Base-by-base conservation (phyloP, 2,797 vertebrate genomes). In the Anas bahamensis region DNA sequence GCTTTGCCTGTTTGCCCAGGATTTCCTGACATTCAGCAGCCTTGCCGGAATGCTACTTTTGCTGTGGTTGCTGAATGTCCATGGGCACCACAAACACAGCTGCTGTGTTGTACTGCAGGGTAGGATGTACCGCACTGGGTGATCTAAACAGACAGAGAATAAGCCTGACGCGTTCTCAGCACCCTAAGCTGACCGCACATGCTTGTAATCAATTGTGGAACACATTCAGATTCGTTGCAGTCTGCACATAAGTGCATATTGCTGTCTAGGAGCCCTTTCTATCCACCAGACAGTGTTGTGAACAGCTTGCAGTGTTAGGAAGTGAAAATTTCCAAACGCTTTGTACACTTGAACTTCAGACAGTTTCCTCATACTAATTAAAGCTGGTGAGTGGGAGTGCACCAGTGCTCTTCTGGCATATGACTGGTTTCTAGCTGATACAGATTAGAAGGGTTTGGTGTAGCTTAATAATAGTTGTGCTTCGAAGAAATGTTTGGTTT, bases 1-100 rank as follows among this genome's bases (percentile, higher is more conserved):
- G 33, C 85, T 91, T 56, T 94, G 89, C 83, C 66, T 76, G 68
- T 94, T 96, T 95, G 91, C 85, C 89, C 83, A 84, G 91, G 91
- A 95, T 96, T 96, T 96, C 93, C 93, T 94, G 95, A 60, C 83
- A 86, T 92, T 95, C 85, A 81, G 1, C 42, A 22, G 63, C 74
- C 52, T 88, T 53, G 46, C 88, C 84, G 88, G 81, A 76, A 53
- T 8, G 72, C 31, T 8, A 26, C 37, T 66, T 89, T 44, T 87
- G 76, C 89, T 42, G 78, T 39, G 35, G 14, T 17, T 78, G 74
- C 66, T 78, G 69, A 55, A 55, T n/a, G 22, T n/a, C 85, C 15
- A 4, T 15, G 22, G 63, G 50, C 75, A 23, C 37, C 21, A 7
- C 31, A 69, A 23, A 29, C 10, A 65, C 44, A 74, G 69, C 84